These are phyloP conservation scores for Benitochromis conjunctus DNA, from an alignment of 2,113 vertebrate genomes.

Conservation along the genomic window DNA sequence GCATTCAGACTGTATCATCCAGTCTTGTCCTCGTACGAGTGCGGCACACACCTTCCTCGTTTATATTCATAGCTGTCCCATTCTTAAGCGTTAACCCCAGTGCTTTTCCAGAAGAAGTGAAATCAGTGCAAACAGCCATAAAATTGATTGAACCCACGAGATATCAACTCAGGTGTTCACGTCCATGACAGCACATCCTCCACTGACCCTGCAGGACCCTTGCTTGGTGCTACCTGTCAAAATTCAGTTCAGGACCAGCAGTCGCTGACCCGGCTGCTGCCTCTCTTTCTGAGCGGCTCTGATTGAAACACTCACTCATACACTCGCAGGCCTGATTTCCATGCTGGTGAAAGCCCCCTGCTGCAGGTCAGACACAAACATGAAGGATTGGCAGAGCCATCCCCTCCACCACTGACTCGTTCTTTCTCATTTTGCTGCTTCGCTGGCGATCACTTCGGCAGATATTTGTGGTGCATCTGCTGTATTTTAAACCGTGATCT, in stretches of 20 bases:
- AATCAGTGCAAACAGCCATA: constrained; percentile 57
- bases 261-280: constrained; percentile 46
- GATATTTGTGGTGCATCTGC: constrained; percentile 8
- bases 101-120: constrained; percentile 47
- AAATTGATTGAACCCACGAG: constrained; percentile 61
- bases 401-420: constrained; percentile 44
- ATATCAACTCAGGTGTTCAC: constrained; percentile 58
- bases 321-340: constrained; percentile 47
- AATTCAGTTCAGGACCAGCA: constrained; percentile 57
- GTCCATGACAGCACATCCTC: constrained; percentile 46
- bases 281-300: constrained; percentile 26
- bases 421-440: constrained; percentile 74
- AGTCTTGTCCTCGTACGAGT: constrained; percentile 1
- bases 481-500: constrained; percentile 16
- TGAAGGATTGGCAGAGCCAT: constrained; percentile 69
- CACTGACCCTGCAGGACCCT: constrained; percentile 62
- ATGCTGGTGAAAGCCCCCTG: constrained; percentile 65
- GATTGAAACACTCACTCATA: constrained; percentile 61
- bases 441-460: constrained; percentile 49
- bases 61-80: constrained; percentile 60
- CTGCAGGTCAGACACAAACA: constrained; percentile 76
- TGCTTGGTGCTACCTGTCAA: constrained; percentile 61
- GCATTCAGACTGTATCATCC: not conserved
- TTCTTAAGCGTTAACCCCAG: constrained; percentile 37
- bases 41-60: constrained; percentile 7